Evolutionary conservation across 2,888 invertebrate species (phyloP).

Genomic region (Pyrrhia umbra): DNA sequence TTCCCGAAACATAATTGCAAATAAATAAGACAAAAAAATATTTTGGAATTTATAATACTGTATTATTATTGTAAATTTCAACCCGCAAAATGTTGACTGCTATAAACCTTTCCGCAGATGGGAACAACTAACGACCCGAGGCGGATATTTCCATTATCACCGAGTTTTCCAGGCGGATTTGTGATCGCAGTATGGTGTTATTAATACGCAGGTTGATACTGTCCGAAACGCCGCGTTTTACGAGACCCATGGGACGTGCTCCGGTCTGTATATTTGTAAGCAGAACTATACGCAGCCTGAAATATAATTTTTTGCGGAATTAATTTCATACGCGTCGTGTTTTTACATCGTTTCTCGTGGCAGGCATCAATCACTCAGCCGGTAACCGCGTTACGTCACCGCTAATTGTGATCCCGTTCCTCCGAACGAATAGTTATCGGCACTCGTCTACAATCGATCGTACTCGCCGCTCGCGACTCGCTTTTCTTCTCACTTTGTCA

Average conservation of each 20-base stretch:
- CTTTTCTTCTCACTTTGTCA: slow-evolving; percentile 72
- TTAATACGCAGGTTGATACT: slow-evolving; percentile 42
- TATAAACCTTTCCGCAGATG: slow-evolving; percentile 43
- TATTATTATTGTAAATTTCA: slow-evolving; percentile 42
- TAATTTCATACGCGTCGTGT: slow-evolving; percentile 54
- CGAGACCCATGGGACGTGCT: slow-evolving; percentile 34
- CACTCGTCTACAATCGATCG: slow-evolving; percentile 76
- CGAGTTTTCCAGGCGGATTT: slow-evolving; percentile 35
- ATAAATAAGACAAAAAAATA: neutral
- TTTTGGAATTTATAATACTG: slow-evolving; percentile 18
- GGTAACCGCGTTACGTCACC: slow-evolving; percentile 80
- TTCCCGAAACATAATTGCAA: no score
- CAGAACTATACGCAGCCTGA: slow-evolving; percentile 11
- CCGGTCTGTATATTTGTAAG: neutral
- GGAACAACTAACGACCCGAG: slow-evolving; percentile 43
- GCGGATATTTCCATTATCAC: slow-evolving; percentile 48
- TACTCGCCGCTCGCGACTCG: slow-evolving; percentile 59
- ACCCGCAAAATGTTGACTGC: slow-evolving; percentile 38
- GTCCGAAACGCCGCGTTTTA: slow-evolving; percentile 30
- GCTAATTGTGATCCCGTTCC: slow-evolving; percentile 83
- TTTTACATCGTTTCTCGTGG: slow-evolving; percentile 52
- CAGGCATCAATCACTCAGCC: slow-evolving; percentile 72
- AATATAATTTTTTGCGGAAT: slow-evolving; percentile 36
- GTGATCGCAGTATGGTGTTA: slow-evolving; percentile 38
- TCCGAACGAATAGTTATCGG: slow-evolving; percentile 70